These are phyloP conservation scores for Drosophila ambigua DNA, from an alignment of 1,140 invertebrate species.

Conservation along the genomic window DNA sequence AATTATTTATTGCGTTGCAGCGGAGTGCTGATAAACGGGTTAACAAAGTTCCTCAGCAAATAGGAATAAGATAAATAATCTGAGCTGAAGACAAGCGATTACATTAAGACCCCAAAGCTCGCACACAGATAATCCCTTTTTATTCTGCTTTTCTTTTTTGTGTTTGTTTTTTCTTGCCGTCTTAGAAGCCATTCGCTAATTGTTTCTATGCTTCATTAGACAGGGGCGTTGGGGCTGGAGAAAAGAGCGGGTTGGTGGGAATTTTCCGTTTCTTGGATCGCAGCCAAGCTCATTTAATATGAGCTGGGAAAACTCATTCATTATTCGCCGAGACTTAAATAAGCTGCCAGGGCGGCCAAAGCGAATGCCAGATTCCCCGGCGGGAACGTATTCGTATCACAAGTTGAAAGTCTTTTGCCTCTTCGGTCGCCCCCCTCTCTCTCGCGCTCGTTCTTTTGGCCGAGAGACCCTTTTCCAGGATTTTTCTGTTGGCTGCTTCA, in stretches of 20 bases:
- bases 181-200: slow-evolving; percentile 49
- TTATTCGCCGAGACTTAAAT: slow-evolving; percentile 60
- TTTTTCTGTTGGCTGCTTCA: slow-evolving; percentile 19
- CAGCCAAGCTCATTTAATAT: slow-evolving; percentile 64
- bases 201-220: slow-evolving; percentile 47
- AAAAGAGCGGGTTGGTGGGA: background rate
- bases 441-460: background rate
- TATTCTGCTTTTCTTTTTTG: background rate
- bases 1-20: background rate
- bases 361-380: slow-evolving; percentile 37
- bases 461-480: slow-evolving; percentile 22
- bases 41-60: slow-evolving; percentile 1
- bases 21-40: background rate
- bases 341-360: slow-evolving; percentile 42
- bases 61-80: slow-evolving; percentile 37
- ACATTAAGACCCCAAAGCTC: slow-evolving; percentile 24
- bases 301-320: slow-evolving; percentile 61
- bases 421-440: background rate
- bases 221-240: background rate
- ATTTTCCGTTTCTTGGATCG: slow-evolving; percentile 20
- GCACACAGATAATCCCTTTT: slow-evolving; percentile 24
- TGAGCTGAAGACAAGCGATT: slow-evolving; percentile 33
- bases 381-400: slow-evolving; percentile 15
- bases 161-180: background rate
- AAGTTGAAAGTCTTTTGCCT: slow-evolving; percentile 28